Evolutionary conservation across 1,140 invertebrate species (phyloP), one percentile per base, ranked within the genome.

Genomic region (Helicoverpa zea): DNA sequence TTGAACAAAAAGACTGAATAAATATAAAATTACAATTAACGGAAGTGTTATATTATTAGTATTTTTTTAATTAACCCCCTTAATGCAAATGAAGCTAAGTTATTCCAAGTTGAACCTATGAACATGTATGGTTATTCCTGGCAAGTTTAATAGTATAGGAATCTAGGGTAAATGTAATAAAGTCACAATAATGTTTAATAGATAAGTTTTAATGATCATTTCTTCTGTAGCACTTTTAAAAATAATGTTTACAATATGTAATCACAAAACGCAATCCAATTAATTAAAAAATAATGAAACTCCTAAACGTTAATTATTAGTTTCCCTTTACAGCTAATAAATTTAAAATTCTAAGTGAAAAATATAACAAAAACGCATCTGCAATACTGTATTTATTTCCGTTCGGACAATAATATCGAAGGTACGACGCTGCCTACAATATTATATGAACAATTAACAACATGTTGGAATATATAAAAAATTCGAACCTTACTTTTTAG

Each of bases 191-290:
- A 84, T 80, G 66, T 89, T 90, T 91, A 93, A 92, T 94, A 91
- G 90, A 90, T 94, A 93, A 93, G 89, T 92, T 94, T 93, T 93
- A 94, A 94, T 94, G 89, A 92, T 93, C 91, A 94, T 93, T 91
- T 90, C 84, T 89, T 91, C 86, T 93, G 88, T 91, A 93, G 92
- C 91, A 93, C 82, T 92, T 94, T 92, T 86, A 88, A 91, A 91
- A 94, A 91, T 92, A 92, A 91, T 91, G 91, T 93, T 89, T 87
- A 94, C 88, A 91, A 61, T 90, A 68, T 49, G 64, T 68, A 92
- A 91, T 90, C 87, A 90, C 86, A 87, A 89, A 92, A 92, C 89
- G 88, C 85, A 89, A 87, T 85, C 80, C 63, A 79, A 80, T 88
- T 70, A 87, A 88, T 90, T 80, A 87, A 90, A 89, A 88, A 90